A percentile compares a stretch with the other conserved stretches of the same genome.
phyloP scores from a whole-genome alignment of 2,797 vertebrate species.

The Carduelis carduelis region DNA sequence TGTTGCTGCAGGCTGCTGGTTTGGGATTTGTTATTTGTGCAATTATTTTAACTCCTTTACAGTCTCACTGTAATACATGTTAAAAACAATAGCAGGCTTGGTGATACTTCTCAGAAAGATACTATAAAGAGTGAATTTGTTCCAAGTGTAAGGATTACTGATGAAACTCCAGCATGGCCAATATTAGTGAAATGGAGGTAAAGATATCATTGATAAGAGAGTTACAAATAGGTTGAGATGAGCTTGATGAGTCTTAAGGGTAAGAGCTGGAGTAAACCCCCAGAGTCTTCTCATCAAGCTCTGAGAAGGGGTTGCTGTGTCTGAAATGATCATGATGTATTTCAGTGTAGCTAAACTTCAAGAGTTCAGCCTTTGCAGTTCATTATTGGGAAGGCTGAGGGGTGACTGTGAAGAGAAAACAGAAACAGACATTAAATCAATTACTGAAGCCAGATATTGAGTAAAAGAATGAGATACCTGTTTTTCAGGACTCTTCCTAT shows the following conservation, averaged over 20 bases:
- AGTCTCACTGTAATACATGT: neutral
- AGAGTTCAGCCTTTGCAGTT: neutral
- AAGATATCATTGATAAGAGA: neutral
- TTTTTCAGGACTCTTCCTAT: neutral
- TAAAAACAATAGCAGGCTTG: neutral
- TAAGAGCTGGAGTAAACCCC: neutral
- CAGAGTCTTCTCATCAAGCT: neutral
- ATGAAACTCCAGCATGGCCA: neutral
- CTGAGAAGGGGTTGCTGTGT: neutral
- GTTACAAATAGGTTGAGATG: neutral
- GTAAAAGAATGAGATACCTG: neutral
- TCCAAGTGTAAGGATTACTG: neutral
- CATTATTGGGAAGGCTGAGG: neutral
- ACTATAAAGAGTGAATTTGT: neutral
- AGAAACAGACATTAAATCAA: neutral
- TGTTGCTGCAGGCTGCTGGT: neutral
- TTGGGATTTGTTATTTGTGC: neutral
- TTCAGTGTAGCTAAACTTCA: neutral
- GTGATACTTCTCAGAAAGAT: neutral
- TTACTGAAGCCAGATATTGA: neutral
- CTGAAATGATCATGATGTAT: neutral
- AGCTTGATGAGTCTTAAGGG: neutral
- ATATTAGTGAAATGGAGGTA: neutral
- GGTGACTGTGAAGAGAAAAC: neutral
- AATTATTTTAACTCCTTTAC: neutral